These are phyloP conservation scores for Stegana nigrithorax DNA, from an alignment of 2,888 invertebrate genomes.

Conservation along the genomic window DNA sequence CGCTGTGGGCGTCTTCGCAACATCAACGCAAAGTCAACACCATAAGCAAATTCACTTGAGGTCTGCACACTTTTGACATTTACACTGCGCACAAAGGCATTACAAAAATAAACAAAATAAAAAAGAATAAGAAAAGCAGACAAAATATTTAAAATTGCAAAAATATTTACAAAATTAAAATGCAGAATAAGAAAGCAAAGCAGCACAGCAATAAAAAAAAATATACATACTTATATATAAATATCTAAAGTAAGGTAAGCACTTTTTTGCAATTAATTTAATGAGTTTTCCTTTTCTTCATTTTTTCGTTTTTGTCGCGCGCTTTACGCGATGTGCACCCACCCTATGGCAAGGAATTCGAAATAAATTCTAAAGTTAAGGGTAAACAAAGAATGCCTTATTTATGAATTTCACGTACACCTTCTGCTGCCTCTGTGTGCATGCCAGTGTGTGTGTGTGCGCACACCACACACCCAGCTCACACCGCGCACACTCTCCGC, in stretches of 20 bases:
- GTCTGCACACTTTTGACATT: background rate
- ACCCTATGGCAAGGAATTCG: background rate
- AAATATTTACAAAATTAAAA: conserved; percentile 9
- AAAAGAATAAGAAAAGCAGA: background rate
- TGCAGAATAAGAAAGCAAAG: too few relatives aligned
- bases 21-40: background rate
- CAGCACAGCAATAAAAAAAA: background rate
- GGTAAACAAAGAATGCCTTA: conserved; percentile 14
- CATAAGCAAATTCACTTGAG: too few relatives aligned
- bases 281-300: conserved; percentile 1
- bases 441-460: too few relatives aligned
- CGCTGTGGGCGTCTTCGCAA: too few relatives aligned
- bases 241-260: background rate
- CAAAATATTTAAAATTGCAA: background rate
- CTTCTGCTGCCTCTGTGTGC: background rate
- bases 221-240: too few relatives aligned
- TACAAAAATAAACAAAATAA: background rate
- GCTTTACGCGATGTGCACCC: background rate
- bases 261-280: conserved; percentile 12
- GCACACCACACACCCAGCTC: too few relatives aligned
- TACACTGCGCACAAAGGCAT: too few relatives aligned
- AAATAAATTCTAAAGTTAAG: conserved; percentile 16
- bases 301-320: background rate
- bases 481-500: too few relatives aligned
- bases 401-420: conserved; percentile 17